These are phyloP conservation scores for Pseudopleuronectes americanus DNA, from an alignment of 2,797 vertebrate species.

Conservation along the genomic window DNA sequence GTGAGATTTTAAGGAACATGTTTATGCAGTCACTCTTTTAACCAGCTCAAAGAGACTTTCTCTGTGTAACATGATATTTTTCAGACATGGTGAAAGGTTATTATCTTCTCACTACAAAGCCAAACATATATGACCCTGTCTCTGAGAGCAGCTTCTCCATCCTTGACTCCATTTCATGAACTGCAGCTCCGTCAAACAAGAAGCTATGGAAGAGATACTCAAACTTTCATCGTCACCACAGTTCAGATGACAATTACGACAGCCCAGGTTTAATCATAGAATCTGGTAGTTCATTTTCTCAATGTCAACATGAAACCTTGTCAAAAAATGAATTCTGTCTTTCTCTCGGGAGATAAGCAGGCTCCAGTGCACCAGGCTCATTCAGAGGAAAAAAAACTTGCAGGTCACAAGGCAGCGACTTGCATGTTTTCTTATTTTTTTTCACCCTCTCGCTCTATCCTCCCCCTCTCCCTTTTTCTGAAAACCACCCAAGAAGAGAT, in stretches of 20 bases:
- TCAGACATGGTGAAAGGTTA: constrained; percentile 13
- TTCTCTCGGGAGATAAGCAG: constrained; percentile 90
- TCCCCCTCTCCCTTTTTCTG: constrained; percentile 72
- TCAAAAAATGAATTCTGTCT: constrained; percentile 91
- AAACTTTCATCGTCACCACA: constrained; percentile 83
- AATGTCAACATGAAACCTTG: constrained; percentile 93
- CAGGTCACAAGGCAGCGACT: constrained; percentile 89
- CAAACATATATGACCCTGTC: constrained; percentile 19
- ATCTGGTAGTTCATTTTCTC: constrained; percentile 93
- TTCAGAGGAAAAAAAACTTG: constrained; percentile 86
- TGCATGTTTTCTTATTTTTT: constrained; percentile 86
- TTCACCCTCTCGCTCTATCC: constrained; percentile 72
- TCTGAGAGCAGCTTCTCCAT: constrained; percentile 30
- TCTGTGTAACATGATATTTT: constrained; percentile 6
- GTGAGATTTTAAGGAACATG: constrained; percentile 19
- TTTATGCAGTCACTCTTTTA: neutral
- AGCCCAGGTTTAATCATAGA: constrained; percentile 90
- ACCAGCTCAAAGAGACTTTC: constrained; percentile 2
- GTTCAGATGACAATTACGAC: constrained; percentile 89
- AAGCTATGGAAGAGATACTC: constrained; percentile 64
- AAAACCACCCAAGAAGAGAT: constrained; percentile 99
- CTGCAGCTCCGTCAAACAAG: constrained; percentile 58
- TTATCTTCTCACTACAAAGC: constrained; percentile 27
- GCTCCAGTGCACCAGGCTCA: constrained; percentile 87
- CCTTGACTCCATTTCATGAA: constrained; percentile 52